A percentile compares a stretch with the other conserved stretches of the same genome.
These are phyloP conservation scores for Spea multiplicata DNA, from an alignment of 2,113 vertebrate genomes.

Conservation along the genomic window DNA sequence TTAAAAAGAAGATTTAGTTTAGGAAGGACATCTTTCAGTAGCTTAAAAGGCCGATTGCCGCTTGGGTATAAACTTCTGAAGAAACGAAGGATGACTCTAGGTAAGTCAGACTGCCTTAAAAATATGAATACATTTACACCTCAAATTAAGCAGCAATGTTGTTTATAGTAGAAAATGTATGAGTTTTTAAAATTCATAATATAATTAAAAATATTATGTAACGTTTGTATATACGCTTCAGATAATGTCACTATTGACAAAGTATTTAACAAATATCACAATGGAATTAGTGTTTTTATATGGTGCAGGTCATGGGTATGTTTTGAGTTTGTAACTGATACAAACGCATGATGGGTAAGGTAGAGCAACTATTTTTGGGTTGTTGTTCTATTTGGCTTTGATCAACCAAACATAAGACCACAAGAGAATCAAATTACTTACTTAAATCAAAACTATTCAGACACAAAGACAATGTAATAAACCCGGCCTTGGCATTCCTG, in stretches of 20 bases:
- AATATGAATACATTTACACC: no score
- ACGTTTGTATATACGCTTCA: no score
- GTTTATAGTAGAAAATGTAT: no score
- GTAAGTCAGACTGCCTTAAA: slow-evolving; percentile 27
- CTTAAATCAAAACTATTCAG: not conserved
- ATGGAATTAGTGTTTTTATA: no score
- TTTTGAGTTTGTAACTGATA: not conserved
- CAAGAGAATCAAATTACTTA: not conserved
- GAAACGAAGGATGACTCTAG: slow-evolving; percentile 53
- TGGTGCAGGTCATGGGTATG: no score
- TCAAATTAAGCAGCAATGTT: no score
- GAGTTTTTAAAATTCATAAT: no score
- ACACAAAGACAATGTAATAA: not conserved
- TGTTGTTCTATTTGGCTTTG: not conserved
- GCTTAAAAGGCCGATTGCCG: no score
- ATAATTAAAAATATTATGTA: no score
- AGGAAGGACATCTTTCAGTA: no score
- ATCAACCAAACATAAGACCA: not conserved
- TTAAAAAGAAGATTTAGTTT: not conserved
- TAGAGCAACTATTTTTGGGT: not conserved
- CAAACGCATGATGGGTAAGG: not conserved
- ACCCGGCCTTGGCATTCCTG: not conserved
- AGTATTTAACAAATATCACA: no score
- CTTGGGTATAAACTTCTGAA: slow-evolving; percentile 14
- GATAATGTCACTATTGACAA: no score